These are phyloP conservation scores for Condylura cristata DNA, from an alignment of 2,113 vertebrate species.

Conservation along the genomic window DNA sequence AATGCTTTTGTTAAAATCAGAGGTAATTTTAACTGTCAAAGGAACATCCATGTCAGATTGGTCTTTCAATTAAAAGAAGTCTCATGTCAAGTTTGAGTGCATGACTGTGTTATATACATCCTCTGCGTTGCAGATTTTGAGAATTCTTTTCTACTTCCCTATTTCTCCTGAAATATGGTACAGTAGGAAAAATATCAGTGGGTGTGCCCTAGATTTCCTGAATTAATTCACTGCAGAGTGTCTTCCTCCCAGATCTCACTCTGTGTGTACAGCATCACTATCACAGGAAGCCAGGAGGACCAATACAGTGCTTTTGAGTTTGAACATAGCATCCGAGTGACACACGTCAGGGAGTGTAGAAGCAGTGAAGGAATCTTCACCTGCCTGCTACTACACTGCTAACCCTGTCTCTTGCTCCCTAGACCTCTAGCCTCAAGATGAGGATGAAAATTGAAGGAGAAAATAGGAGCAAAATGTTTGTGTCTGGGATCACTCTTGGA, in stretches of 20 bases:
- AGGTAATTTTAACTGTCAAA: conserved; percentile 82
- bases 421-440: neutral
- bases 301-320: conserved; percentile 10
- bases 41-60: conserved; percentile 79
- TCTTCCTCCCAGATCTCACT: neutral
- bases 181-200: conserved; percentile 49
- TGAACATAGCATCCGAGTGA: conserved; percentile 28
- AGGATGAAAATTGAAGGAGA: neutral
- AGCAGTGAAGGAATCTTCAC: neutral
- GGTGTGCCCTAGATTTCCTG: conserved; percentile 61
- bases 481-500: conserved; percentile 66
- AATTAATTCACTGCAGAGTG: neutral
- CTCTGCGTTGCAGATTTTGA: conserved; percentile 67
- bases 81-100: conserved; percentile 74
- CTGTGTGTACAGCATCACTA: neutral
- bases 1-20: conserved; percentile 80
- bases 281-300: conserved; percentile 5
- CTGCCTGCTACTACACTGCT: neutral
- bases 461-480: conserved; percentile 49
- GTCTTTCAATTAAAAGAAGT: conserved; percentile 79
- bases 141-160: conserved; percentile 60
- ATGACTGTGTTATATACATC: conserved; percentile 59
- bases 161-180: conserved; percentile 64
- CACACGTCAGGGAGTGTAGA: conserved; percentile 21
- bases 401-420: neutral